Evolutionary conservation across 2,113 vertebrate species (phyloP).

Genomic region (Motacilla tschutschensis): DNA sequence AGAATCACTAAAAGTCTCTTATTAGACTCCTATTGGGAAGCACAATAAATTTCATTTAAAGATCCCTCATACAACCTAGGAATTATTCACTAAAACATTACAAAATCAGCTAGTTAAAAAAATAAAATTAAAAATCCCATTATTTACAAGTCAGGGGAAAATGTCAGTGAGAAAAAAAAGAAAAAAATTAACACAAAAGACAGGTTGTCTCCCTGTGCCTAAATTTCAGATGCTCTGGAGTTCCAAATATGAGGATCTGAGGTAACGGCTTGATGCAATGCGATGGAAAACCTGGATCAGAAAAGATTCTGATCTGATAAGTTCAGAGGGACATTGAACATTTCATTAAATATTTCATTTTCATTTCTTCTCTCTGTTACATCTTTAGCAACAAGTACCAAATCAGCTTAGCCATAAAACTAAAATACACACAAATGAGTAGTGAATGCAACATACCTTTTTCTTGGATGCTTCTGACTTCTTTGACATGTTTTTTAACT

Average conservation of each 20-base stretch:
- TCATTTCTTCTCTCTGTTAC: not conserved
- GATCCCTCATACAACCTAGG: not conserved
- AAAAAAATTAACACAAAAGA: not conserved
- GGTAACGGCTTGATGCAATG: not conserved
- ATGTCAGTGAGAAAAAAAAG: not conserved
- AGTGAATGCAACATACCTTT: conserved; percentile 81
- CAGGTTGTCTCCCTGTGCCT: not conserved
- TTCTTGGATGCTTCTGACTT: conserved; percentile 97
- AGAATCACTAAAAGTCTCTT: not conserved
- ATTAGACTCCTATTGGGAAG: not conserved
- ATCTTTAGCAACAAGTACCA: not conserved
- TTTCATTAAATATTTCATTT: not conserved
- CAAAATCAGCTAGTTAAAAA: not conserved
- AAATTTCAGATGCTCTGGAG: not conserved
- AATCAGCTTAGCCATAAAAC: not conserved
- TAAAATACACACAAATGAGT: not conserved
- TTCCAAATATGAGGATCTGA: not conserved
- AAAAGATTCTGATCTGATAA: not conserved
- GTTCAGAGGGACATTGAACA: not conserved
- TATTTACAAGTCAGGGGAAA: not conserved
- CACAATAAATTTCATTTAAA: not conserved
- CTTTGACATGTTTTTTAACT: conserved; percentile 94
- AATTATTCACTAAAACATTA: not conserved
- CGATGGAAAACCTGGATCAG: not conserved
- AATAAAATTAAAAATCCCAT: not conserved